Evolutionary conservation across 2,797 vertebrate species (phyloP).

Genomic region (Caiman crocodilus): DNA sequence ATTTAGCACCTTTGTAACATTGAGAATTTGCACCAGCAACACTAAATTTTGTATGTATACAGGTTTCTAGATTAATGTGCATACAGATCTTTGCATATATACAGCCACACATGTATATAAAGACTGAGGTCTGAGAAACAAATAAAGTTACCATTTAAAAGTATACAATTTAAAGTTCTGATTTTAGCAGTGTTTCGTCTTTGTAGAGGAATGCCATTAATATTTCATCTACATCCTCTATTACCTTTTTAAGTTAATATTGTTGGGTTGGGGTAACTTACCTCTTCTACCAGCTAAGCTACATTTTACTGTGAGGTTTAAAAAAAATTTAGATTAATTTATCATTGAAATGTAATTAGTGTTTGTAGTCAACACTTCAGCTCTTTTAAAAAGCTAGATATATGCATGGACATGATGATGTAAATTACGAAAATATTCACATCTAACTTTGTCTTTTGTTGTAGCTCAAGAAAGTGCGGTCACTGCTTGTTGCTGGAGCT

Average conservation of each 20-base stretch:
- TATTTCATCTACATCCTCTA: background rate
- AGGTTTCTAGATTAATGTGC: background rate
- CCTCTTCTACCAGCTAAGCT: background rate
- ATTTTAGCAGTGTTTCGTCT: background rate
- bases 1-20: background rate
- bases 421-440: background rate
- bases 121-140: background rate
- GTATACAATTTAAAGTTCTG: background rate
- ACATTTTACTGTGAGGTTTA: background rate
- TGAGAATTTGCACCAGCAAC: background rate
- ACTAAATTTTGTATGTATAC: background rate
- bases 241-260: background rate
- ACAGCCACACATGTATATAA: background rate
- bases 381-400: background rate
- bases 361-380: too few relatives aligned
- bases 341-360: background rate
- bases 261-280: background rate
- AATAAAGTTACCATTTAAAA: background rate
- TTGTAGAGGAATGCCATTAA: rapidly evolving
- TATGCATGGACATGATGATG: rapidly evolving
- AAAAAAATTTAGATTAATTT: too few relatives aligned
- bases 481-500: constrained; percentile 93
- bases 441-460: background rate
- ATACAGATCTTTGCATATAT: rapidly evolving
- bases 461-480: constrained; percentile 95